These are phyloP conservation scores for Catostomus latipinnis DNA, from an alignment of 2,797 vertebrate species.

Conservation along the genomic window DNA sequence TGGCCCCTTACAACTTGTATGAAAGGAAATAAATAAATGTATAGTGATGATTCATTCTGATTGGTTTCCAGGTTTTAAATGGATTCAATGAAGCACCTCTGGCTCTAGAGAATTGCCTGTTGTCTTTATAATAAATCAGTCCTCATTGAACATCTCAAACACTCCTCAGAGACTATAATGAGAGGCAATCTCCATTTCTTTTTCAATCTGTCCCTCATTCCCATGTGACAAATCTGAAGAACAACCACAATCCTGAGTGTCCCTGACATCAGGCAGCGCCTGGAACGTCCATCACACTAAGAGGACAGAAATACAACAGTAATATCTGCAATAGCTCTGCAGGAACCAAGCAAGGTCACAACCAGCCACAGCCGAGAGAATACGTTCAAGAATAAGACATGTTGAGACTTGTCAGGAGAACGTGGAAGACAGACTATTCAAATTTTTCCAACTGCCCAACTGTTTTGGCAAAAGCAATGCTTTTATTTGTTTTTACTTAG, in stretches of 20 bases:
- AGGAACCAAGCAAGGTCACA: conserved; percentile 58
- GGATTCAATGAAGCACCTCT: not conserved
- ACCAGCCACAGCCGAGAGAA: not conserved
- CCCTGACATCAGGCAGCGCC: not conserved
- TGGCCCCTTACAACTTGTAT: too few relatives aligned
- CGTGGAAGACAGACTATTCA: not conserved
- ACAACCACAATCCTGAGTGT: conserved; percentile 26
- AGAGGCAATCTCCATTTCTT: conserved; percentile 1
- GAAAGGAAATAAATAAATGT: too few relatives aligned
- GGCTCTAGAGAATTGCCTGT: not conserved
- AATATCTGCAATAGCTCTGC: not conserved
- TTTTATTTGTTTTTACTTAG: too few relatives aligned
- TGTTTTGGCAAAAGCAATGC: too few relatives aligned
- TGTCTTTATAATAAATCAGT: conserved; percentile 38
- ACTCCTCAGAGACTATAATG: conserved; percentile 24
- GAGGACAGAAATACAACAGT: conserved; percentile 10
- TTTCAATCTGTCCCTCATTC: conserved; percentile 25
- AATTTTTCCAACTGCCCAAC: not conserved
- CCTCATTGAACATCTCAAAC: conserved; percentile 24
- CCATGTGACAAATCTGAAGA: conserved; percentile 23
- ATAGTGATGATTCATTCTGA: too few relatives aligned
- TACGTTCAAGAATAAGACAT: not conserved
- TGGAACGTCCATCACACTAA: not conserved
- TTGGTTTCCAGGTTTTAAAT: not conserved
- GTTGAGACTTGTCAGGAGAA: conserved; percentile 20